These are phyloP conservation scores for Cyclina sinensis DNA, from an alignment of 1,140 invertebrate species.

Conservation along the genomic window DNA sequence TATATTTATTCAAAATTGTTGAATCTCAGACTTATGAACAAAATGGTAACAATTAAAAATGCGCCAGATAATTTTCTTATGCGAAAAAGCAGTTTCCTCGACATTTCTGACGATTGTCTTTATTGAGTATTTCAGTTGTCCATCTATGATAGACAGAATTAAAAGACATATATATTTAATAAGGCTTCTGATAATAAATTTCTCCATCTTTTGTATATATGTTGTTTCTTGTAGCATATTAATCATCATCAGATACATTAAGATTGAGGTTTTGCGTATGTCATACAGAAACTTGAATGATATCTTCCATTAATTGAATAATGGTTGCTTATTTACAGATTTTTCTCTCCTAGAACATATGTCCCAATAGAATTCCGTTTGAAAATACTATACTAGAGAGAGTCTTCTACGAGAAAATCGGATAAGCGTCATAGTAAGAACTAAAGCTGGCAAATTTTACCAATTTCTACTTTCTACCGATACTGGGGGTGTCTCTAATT, in stretches of 20 bases:
- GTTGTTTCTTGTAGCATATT: not conserved
- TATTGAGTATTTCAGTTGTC: too few relatives aligned
- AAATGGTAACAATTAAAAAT: too few relatives aligned
- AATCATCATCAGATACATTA: not conserved
- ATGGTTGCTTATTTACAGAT: constrained; percentile 20
- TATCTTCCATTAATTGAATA: constrained; percentile 43
- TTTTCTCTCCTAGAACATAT: constrained; percentile 19
- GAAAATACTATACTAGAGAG: not conserved
- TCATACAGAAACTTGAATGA: not conserved
- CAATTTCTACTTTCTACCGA: not conserved
- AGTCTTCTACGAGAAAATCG: not conserved
- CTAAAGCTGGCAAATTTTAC: not conserved
- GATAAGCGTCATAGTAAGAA: not conserved
- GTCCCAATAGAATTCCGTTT: not conserved
- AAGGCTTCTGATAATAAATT: not conserved
- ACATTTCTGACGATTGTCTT: too few relatives aligned
- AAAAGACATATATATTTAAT: not conserved
- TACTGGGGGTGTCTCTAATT: not conserved
- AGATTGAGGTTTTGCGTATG: not conserved
- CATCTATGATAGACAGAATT: not conserved
- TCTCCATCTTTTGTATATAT: not conserved
- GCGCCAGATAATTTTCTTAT: too few relatives aligned
- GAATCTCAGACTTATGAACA: too few relatives aligned
- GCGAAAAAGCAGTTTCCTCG: too few relatives aligned
- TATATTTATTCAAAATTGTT: too few relatives aligned